Evolutionary conservation across 2,888 invertebrate species (phyloP).

Genomic region (Noctua comes): DNA sequence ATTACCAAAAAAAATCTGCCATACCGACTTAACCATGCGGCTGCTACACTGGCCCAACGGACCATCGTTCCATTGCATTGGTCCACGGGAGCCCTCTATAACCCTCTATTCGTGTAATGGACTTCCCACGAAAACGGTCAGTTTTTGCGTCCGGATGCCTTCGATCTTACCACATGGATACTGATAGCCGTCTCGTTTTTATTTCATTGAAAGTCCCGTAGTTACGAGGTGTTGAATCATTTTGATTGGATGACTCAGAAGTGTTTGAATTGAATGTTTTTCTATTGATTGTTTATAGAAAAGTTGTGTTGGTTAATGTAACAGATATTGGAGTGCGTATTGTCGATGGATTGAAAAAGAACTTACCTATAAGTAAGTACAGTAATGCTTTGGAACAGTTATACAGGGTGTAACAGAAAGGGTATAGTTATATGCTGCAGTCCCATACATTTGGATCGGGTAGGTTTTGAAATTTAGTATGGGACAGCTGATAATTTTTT

Average conservation of each 20-base stretch:
- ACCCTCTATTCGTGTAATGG: slow-evolving; percentile 76
- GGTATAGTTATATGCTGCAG: too few species aligned
- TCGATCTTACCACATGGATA: slow-evolving; percentile 63
- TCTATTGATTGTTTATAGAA: slow-evolving; percentile 33
- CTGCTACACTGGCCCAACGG: slow-evolving; percentile 35
- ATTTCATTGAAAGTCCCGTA: slow-evolving; percentile 62
- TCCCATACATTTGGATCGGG: too few species aligned
- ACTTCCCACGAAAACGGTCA: slow-evolving; percentile 79
- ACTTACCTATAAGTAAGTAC: too few species aligned
- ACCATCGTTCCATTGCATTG: slow-evolving; percentile 43
- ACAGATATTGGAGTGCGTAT: background rate
- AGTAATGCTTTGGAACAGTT: too few species aligned
- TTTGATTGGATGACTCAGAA: slow-evolving; percentile 31
- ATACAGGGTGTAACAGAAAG: too few species aligned
- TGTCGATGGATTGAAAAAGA: too few species aligned
- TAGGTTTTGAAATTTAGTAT: too few species aligned
- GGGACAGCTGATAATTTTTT: too few species aligned
- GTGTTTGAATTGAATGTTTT: slow-evolving; percentile 41
- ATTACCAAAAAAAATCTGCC: background rate
- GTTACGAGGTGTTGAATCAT: slow-evolving; percentile 40
- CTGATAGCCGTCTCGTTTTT: slow-evolving; percentile 53
- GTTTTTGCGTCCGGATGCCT: slow-evolving; percentile 74
- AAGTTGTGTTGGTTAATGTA: background rate
- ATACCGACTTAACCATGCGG: slow-evolving; percentile 25
- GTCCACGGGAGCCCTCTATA: slow-evolving; percentile 31